These are phyloP conservation scores for Anhinga rufa DNA, from an alignment of 2,113 vertebrate species.

Conservation along the genomic window DNA sequence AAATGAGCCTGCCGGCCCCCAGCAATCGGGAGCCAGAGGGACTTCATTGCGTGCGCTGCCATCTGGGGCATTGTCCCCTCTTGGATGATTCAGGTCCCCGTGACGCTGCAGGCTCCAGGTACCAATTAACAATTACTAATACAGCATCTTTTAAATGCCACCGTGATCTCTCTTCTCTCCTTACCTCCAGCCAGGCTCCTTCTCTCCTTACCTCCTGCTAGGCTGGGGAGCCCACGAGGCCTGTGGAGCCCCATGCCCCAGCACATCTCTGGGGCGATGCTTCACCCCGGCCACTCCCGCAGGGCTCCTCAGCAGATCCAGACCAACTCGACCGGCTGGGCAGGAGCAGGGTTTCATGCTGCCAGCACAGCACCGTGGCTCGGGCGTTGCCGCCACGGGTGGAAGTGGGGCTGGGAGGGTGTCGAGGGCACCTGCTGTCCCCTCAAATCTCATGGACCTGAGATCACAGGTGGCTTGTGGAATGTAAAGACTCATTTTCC, in stretches of 20 bases:
- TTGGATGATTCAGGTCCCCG: background rate
- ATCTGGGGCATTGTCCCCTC: background rate
- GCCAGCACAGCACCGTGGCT: background rate
- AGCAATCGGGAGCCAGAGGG: background rate
- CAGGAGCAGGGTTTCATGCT: background rate
- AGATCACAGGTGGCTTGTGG: background rate
- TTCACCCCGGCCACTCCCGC: background rate
- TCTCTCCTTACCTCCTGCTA: background rate
- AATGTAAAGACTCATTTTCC: background rate
- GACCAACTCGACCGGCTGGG: background rate
- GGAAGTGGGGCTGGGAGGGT: background rate
- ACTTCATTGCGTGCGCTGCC: background rate
- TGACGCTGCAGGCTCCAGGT: background rate
- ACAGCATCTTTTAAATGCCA: background rate
- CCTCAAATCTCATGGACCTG: background rate
- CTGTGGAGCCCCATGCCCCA: background rate
- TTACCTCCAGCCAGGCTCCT: background rate
- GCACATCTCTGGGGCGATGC: background rate
- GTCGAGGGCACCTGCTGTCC: background rate
- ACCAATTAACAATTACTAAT: background rate
- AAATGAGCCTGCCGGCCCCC: background rate
- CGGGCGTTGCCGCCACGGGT: background rate
- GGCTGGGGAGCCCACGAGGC: fast-evolving
- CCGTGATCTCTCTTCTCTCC: background rate
- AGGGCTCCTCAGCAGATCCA: background rate